phyloP scores from a whole-genome alignment of 2,113 vertebrate genomes.

The Pao palembangensis region DNA sequence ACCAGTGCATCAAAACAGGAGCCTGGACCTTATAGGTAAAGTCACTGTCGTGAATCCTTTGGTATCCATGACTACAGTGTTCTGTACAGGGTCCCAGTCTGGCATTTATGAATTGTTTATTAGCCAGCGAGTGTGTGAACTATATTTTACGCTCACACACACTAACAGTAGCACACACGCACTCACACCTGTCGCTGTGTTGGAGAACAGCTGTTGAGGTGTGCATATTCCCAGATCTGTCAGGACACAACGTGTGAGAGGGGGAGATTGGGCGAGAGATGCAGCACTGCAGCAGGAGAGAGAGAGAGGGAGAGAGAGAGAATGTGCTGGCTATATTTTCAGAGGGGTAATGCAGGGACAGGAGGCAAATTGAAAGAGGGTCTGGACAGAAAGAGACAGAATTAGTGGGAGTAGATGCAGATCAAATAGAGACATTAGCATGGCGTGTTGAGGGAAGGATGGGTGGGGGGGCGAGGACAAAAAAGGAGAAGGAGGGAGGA shows the following conservation, averaged over 20 bases:
- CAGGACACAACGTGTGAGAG: constrained; percentile 38
- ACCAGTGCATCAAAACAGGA: not conserved
- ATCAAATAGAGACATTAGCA: not conserved
- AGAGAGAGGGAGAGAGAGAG: not conserved
- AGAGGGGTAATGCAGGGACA: constrained; percentile 12
- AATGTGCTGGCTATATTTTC: not conserved
- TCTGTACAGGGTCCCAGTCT: constrained; percentile 40
- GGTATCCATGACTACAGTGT: constrained; percentile 62
- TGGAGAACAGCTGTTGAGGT: constrained; percentile 56
- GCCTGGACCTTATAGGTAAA: constrained; percentile 8
- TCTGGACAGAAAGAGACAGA: constrained; percentile 14
- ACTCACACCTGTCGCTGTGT: constrained; percentile 50
- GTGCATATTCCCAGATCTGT: constrained; percentile 50
- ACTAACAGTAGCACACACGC: not conserved
- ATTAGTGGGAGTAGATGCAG: constrained; percentile 10
- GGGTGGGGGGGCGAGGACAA: not conserved
- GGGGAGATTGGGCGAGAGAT: constrained; percentile 11
- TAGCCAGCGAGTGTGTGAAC: constrained; percentile 37
- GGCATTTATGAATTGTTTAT: constrained; percentile 67
- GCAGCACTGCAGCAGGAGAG: constrained; percentile 1
- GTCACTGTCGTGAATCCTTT: constrained; percentile 36
- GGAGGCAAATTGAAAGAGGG: constrained; percentile 6
- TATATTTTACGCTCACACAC: constrained; percentile 2
- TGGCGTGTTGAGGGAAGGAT: not conserved
- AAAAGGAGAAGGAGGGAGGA: not conserved